These are phyloP conservation scores for Glaucidium brasilianum DNA, from an alignment of 2,113 vertebrate species.

Conservation along the genomic window DNA sequence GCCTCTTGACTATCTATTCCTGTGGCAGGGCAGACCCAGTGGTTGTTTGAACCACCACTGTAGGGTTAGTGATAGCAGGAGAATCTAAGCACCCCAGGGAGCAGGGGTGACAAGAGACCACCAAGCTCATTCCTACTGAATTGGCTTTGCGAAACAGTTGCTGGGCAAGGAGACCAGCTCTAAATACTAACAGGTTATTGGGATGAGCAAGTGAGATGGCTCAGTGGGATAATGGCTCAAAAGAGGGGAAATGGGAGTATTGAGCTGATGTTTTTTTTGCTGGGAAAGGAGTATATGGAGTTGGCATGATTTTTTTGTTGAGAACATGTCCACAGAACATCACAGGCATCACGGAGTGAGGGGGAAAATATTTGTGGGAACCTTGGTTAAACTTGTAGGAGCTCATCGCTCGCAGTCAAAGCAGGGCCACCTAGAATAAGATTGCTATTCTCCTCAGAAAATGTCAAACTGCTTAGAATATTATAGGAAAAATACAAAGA, in stretches of 20 bases:
- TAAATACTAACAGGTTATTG: background rate
- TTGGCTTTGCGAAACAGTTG: background rate
- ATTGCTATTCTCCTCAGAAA: background rate
- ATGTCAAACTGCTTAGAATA: background rate
- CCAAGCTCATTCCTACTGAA: background rate
- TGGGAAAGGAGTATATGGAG: background rate
- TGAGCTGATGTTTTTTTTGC: background rate
- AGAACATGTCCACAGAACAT: background rate
- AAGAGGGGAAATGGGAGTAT: background rate
- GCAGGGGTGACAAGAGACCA: background rate
- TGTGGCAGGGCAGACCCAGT: background rate
- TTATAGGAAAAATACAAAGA: background rate
- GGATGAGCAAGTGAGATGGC: background rate
- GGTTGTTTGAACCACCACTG: background rate
- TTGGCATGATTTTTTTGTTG: background rate
- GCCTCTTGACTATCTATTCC: background rate
- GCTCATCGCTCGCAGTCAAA: background rate
- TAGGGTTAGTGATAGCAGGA: background rate
- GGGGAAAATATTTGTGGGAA: background rate
- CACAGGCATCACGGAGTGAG: fast-evolving
- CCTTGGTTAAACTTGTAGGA: background rate
- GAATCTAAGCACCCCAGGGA: background rate
- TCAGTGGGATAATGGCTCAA: background rate
- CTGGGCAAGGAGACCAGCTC: background rate
- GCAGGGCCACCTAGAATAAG: background rate